phyloP scores from a whole-genome alignment of 2,888 invertebrate species.

The Argyra leucocephala region DNA sequence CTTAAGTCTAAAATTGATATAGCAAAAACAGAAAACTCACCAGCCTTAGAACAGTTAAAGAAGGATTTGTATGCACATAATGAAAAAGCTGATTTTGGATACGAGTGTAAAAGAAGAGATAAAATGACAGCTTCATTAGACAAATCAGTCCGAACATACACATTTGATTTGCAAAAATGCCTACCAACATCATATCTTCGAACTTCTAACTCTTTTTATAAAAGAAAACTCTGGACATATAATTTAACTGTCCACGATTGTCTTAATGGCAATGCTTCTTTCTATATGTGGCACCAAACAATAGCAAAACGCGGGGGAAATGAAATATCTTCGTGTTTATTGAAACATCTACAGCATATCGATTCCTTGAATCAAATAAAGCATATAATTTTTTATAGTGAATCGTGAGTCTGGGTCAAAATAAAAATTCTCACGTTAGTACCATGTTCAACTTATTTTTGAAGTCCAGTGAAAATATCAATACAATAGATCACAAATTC shows the following conservation, averaged over 20 bases:
- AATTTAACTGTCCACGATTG: constrained; percentile 14
- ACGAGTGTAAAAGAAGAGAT: not conserved
- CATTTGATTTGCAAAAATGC: constrained; percentile 15
- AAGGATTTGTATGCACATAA: not conserved
- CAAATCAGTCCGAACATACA: not conserved
- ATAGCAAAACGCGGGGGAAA: constrained; percentile 10
- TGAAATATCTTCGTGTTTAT: constrained; percentile 13
- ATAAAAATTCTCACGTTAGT: constrained; percentile 13
- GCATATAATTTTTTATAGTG: constrained; percentile 12
- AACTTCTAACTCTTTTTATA: constrained; percentile 11
- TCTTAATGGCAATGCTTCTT: not conserved
- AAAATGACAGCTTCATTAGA: not conserved
- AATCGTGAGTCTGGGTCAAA: constrained; percentile 11
- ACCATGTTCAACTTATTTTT: constrained; percentile 11
- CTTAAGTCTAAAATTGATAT: not conserved
- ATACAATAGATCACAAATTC: constrained; percentile 8
- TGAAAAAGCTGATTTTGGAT: not conserved
- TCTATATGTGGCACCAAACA: constrained; percentile 15
- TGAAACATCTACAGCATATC: not conserved
- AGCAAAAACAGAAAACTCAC: not conserved
- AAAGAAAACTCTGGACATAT: constrained; percentile 12
- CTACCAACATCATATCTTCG: constrained; percentile 12
- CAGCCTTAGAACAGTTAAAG: not conserved
- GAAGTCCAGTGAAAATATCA: not conserved
- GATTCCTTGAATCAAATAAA: not conserved